Evolutionary conservation across 1,140 invertebrate species (phyloP).

Genomic region (Linepithema humile): DNA sequence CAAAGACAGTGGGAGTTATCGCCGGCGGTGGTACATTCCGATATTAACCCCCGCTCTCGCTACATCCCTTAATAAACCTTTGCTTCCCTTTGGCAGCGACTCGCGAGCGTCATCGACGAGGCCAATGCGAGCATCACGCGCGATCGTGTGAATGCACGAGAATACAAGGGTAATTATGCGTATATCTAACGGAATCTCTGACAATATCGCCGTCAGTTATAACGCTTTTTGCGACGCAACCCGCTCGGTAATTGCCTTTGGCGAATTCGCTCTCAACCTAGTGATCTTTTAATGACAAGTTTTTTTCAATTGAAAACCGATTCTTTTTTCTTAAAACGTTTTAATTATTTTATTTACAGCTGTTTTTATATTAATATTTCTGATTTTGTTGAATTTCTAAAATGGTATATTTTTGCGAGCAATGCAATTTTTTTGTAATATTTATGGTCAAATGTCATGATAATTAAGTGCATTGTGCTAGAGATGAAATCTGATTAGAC

Average conservation of each 20-base stretch:
- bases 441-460: neutral
- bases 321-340: neutral
- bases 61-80: constrained; percentile 56
- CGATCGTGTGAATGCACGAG: neutral
- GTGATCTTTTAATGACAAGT: neutral
- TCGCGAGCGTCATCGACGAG: neutral
- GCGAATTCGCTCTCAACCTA: neutral
- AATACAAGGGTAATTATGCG: constrained; percentile 6
- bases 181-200: neutral
- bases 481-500: constrained; percentile 22
- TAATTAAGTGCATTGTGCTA: neutral
- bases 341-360: neutral
- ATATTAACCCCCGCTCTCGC: constrained; percentile 67
- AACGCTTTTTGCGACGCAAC: neutral
- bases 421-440: neutral
- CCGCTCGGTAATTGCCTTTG: neutral
- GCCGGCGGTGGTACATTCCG: constrained; percentile 71
- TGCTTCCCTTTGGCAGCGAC: constrained; percentile 40
- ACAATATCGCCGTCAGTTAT: neutral
- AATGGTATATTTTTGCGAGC: neutral
- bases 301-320: neutral
- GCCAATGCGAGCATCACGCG: neutral
- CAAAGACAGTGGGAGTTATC: constrained; percentile 77
- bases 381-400: neutral
- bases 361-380: neutral